phyloP scores from a whole-genome alignment of 2,888 invertebrate genomes.

The Phrixothrix hirtus region DNA sequence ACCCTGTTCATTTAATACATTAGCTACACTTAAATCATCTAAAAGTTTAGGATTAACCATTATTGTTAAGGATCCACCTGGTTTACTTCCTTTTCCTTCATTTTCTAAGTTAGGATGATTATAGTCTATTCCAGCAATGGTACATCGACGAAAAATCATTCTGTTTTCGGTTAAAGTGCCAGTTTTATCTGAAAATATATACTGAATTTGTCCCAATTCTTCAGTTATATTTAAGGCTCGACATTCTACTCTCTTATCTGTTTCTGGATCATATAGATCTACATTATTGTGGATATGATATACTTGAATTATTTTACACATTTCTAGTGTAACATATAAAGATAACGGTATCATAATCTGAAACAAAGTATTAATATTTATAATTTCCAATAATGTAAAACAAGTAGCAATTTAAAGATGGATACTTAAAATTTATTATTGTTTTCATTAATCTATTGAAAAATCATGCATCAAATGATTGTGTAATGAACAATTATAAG shows the following conservation, averaged over 20 bases:
- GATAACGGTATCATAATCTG: conserved; percentile 96
- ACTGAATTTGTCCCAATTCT: conserved; percentile 93
- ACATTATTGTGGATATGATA: conserved; percentile 92
- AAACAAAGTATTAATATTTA: no score
- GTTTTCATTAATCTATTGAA: no score
- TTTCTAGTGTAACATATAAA: conserved; percentile 93
- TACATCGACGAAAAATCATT: conserved; percentile 93
- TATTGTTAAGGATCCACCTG: conserved; percentile 56
- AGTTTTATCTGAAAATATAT: conserved; percentile 96
- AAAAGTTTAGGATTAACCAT: conserved; percentile 60
- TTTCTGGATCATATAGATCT: conserved; percentile 81
- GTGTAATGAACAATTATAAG: no score
- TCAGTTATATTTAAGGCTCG: conserved; percentile 96
- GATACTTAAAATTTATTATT: no score
- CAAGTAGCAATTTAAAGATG: no score
- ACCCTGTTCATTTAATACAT: conserved; percentile 43
- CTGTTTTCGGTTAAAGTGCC: conserved; percentile 97
- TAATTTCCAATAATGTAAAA: no score
- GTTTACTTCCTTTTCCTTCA: conserved; percentile 57
- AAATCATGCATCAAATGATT: no score
- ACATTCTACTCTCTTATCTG: conserved; percentile 84
- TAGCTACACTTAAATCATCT: conserved; percentile 56
- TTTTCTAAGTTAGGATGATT: conserved; percentile 77
- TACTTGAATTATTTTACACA: conserved; percentile 94
- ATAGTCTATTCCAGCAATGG: conserved; percentile 87